These are phyloP conservation scores for Chiroxiphia lanceolata DNA, from an alignment of 2,797 vertebrate genomes.

Conservation along the genomic window DNA sequence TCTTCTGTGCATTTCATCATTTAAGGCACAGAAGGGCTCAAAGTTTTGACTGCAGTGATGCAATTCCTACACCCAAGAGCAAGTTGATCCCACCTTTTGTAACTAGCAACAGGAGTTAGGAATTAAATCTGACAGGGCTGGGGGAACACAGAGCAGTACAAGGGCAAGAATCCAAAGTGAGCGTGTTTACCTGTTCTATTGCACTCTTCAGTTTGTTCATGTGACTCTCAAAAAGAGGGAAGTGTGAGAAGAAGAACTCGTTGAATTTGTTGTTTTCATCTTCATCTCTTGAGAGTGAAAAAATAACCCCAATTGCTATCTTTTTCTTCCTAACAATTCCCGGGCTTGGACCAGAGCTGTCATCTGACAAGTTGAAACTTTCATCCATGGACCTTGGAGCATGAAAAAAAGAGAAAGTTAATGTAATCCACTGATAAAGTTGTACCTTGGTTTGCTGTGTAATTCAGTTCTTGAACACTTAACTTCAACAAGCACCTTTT, in stretches of 20 bases:
- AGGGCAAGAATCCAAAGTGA: neutral
- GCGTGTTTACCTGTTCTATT: slow-evolving; percentile 90
- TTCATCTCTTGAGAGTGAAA: slow-evolving; percentile 87
- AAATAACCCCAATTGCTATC: slow-evolving; percentile 97
- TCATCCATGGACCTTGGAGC: slow-evolving; percentile 92
- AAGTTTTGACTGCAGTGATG: slow-evolving; percentile 24
- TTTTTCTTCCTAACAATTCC: slow-evolving; percentile 94
- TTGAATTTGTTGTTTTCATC: slow-evolving; percentile 95
- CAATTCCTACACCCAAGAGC: neutral
- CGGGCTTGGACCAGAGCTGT: slow-evolving; percentile 87
- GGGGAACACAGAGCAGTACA: neutral
- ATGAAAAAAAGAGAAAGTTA: slow-evolving; percentile 22
- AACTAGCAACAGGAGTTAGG: neutral
- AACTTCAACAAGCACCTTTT: neutral
- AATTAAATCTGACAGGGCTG: neutral
- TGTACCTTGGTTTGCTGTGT: neutral
- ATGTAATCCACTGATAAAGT: neutral
- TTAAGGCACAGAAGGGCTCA: slow-evolving; percentile 13
- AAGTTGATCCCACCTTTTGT: neutral
- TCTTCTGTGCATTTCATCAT: neutral
- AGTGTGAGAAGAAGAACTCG: slow-evolving; percentile 99
- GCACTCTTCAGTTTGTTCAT: slow-evolving; percentile 98
- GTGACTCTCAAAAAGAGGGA: slow-evolving; percentile 98
- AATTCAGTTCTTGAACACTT: neutral
- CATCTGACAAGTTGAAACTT: slow-evolving; percentile 99